These are phyloP conservation scores for Asobara japonica DNA, from an alignment of 1,140 invertebrate species.

Conservation along the genomic window DNA sequence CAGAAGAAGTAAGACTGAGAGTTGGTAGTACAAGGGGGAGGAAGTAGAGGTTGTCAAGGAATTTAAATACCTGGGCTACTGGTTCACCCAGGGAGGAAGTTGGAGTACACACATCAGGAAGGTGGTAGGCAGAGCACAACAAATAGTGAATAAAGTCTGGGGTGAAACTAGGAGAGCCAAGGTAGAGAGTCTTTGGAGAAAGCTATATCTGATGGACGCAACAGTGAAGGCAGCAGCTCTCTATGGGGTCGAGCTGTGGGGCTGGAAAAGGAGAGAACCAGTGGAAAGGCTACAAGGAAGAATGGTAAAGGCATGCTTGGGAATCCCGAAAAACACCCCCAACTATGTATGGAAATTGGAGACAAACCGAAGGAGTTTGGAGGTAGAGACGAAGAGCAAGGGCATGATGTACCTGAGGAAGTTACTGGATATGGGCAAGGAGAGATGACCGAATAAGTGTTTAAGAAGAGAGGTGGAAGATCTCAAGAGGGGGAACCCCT, in stretches of 20 bases:
- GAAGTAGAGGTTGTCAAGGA: too few relatives aligned
- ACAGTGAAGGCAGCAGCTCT: conserved; percentile 20
- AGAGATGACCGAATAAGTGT: conserved; percentile 21
- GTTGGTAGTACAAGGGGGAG: too few relatives aligned
- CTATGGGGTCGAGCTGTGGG: conserved; percentile 33
- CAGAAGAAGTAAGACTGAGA: too few relatives aligned
- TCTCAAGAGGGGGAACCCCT: conserved; percentile 6
- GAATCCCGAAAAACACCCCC: conserved; percentile 13
- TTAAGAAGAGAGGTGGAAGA: conserved; percentile 14
- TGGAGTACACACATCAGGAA: not conserved
- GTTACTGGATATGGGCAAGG: not conserved
- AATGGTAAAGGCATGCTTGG: not conserved
- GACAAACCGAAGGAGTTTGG: not conserved
- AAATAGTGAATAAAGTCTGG: conserved; percentile 26
- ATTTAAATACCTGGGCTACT: conserved; percentile 20
- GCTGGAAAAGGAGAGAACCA: conserved; percentile 18
- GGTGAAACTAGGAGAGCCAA: not conserved
- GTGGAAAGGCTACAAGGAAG: not conserved
- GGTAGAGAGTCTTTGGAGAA: not conserved
- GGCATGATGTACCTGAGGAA: not conserved
- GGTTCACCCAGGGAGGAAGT: not conserved
- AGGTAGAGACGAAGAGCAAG: not conserved
- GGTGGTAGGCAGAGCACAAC: conserved; percentile 20
- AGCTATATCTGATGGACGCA: conserved; percentile 22
- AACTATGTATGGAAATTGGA: conserved; percentile 19